These are phyloP conservation scores for Gerris buenoi DNA, from an alignment of 1,140 invertebrate species.

Conservation along the genomic window DNA sequence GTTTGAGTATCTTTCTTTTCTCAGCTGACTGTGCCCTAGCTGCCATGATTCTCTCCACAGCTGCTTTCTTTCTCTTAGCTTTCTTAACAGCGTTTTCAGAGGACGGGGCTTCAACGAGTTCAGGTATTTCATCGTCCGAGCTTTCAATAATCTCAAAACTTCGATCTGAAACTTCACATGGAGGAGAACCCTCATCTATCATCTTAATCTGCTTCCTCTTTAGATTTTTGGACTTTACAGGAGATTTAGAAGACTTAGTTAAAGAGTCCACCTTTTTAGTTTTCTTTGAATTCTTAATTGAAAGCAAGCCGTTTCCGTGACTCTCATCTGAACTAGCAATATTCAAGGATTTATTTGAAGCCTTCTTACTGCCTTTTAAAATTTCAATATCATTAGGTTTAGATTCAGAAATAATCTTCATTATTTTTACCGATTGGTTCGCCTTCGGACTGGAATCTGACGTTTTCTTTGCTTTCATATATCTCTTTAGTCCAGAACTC, in stretches of 20 bases:
- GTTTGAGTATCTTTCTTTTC: neutral
- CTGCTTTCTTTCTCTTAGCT: neutral
- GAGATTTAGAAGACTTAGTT: neutral
- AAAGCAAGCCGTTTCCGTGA: neutral
- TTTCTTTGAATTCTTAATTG: neutral
- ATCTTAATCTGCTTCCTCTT: neutral
- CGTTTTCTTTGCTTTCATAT: neutral
- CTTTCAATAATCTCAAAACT: conserved; percentile 1
- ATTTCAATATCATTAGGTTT: neutral
- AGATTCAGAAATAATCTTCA: neutral
- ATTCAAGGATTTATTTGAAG: neutral
- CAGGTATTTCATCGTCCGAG: neutral
- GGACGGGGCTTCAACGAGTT: neutral
- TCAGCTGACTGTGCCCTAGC: neutral
- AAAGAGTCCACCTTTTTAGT: neutral
- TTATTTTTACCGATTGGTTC: neutral
- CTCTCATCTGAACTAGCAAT: neutral
- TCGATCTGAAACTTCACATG: neutral
- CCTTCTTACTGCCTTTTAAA: neutral
- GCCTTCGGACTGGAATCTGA: neutral
- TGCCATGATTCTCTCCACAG: neutral
- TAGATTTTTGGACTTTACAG: neutral
- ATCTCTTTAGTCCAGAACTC: neutral
- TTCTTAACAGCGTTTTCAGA: neutral
- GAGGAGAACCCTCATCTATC: neutral